Conservation (phyloP, 2,888 invertebrate genomes). For the Euplagia quadripunctaria region DNA sequence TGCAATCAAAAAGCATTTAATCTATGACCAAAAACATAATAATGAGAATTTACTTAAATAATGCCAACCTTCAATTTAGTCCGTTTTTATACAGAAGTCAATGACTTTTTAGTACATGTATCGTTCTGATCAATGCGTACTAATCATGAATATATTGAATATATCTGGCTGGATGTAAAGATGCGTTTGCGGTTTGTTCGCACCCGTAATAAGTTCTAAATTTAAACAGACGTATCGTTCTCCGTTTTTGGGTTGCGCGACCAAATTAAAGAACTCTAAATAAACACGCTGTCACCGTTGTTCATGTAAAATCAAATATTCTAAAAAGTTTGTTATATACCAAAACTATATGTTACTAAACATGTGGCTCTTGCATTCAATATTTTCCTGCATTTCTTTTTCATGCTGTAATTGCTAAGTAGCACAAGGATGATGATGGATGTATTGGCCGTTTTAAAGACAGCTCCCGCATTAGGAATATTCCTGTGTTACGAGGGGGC, state of each 20-base stretch:
- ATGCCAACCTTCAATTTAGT: not conserved
- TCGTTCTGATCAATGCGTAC: not conserved
- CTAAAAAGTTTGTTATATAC: too few relatives aligned
- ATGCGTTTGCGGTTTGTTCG: not conserved
- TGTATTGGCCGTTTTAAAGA: too few relatives aligned
- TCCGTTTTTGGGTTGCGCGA: not conserved
- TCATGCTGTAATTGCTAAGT: too few relatives aligned
- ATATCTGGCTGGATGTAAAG: not conserved
- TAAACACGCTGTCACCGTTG: too few relatives aligned
- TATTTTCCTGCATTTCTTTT: too few relatives aligned
- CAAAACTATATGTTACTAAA: too few relatives aligned
- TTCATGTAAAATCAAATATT: too few relatives aligned
- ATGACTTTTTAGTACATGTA: conserved; percentile 40
- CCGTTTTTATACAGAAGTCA: conserved; percentile 44
- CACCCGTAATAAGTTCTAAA: not conserved
- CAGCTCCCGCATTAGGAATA: too few relatives aligned
- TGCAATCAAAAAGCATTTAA: conserved; percentile 20
- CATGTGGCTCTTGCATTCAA: too few relatives aligned
- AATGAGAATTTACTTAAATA: not conserved
- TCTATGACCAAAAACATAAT: not conserved
- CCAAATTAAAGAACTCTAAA: not conserved
- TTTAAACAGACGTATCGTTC: not conserved
- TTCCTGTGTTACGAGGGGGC: too few relatives aligned
- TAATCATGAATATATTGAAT: not conserved
- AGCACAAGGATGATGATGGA: too few relatives aligned